Base-by-base conservation (phyloP, 2,113 vertebrate genomes). In the Aphyosemion australe region DNA sequence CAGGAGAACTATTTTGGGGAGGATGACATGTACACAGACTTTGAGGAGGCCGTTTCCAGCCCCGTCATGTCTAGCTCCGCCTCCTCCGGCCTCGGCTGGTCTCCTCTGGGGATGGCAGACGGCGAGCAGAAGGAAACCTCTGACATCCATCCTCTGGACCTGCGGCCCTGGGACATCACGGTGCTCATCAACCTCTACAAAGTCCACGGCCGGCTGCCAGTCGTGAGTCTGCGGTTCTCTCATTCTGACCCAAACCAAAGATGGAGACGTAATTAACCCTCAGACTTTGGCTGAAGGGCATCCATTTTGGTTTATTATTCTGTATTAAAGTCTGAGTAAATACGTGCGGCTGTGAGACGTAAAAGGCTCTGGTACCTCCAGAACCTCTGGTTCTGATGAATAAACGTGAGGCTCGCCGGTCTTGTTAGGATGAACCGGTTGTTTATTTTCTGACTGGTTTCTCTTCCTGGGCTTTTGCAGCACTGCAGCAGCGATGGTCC, bases 1-100 rank as follows among this genome's bases (percentile, higher is more conserved):
- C 72, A 99, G 97, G 97, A 99, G 84, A 99, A 99, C 87, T 99
- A 99, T 79, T 99, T 99, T 85, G 97, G 97, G 8, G 96, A 98
- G 85, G 95, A 98, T 67, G 97, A 99, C 89, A 97, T 96, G 96
- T 99, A 98, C 84, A 96, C 95, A 53, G 97, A 99, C 87, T 99
- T 98, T 83, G 97, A 99, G 83, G 96, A 98, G 88, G 89, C 92
- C 1, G 85, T 94, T 39, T 93, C 95, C 69, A 99, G 96, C 74
- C 97, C 97, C 0, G 96, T 97, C 62, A 65, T 97, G 74, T 99
- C 96, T 43, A 88, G 95, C 54, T 94, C 93, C 12, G 94, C 95
- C 0, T 98, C 96, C 37, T 98, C 96, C 0, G 95, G 94, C 75
- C 95, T 95, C 19, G 96, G 96, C 6, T 98, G 96, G 96, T 95